Conservation (phyloP, 2,113 vertebrate species). For the Microcebus jonahi region DNA sequence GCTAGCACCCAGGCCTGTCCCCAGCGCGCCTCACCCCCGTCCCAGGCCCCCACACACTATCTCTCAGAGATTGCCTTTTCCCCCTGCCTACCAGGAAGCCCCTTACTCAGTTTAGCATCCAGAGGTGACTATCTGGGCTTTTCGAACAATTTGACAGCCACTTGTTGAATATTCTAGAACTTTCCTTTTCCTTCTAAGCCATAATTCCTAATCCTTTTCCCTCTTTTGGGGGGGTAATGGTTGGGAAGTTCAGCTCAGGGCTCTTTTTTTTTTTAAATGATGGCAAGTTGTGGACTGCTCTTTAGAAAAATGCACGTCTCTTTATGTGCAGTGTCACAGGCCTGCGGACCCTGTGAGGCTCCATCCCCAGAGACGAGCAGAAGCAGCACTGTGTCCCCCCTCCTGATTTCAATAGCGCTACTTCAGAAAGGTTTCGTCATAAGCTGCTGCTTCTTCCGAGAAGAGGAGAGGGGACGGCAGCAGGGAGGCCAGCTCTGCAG, state of each 20-base stretch:
- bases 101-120: background rate
- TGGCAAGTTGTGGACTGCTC: background rate
- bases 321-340: background rate
- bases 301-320: background rate
- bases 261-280: background rate
- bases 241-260: background rate
- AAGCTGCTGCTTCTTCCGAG: background rate
- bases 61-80: background rate
- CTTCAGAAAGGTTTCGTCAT: fast-evolving
- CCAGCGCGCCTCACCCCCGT: fast-evolving
- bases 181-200: background rate
- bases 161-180: background rate
- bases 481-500: background rate
- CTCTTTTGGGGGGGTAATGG: background rate
- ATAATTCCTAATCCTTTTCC: background rate
- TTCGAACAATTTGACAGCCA: background rate
- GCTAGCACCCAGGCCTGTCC: background rate
- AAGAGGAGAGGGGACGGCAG: background rate
- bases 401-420: background rate
- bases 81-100: background rate
- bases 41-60: fast-evolving
- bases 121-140: background rate
- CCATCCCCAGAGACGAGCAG: background rate
- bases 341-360: fast-evolving
- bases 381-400: no score